phyloP scores from a whole-genome alignment of 2,888 invertebrate genomes.

The Minunthozetes semirufus region DNA sequence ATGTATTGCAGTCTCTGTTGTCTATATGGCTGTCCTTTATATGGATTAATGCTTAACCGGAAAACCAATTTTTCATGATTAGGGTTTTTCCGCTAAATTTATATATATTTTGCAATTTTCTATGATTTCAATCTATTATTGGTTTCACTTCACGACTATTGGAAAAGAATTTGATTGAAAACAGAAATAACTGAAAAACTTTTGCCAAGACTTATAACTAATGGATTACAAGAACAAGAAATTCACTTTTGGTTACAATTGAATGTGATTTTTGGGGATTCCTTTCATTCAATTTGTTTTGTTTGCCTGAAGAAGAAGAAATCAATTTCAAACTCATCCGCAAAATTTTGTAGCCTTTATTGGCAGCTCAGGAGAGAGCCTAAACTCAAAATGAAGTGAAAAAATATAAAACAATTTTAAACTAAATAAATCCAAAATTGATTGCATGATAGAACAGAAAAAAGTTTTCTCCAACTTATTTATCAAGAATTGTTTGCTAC shows the following conservation, averaged over 20 bases:
- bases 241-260: background rate
- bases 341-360: background rate
- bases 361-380: background rate
- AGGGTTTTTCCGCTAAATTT: background rate
- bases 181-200: background rate
- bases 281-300: conserved; percentile 4
- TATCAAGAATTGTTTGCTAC: no score
- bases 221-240: background rate
- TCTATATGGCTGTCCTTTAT: background rate
- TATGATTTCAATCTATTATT: background rate
- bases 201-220: background rate
- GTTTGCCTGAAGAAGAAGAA: background rate
- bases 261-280: background rate
- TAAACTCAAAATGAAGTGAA: background rate
- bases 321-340: conserved; percentile 10
- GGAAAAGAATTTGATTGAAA: background rate
- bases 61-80: background rate
- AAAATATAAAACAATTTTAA: background rate
- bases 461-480: no score
- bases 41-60: background rate
- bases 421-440: background rate
- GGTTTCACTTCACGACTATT: background rate
- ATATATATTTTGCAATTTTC: background rate
- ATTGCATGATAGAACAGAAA: no score
- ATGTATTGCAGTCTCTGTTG: background rate